Conservation (phyloP, 2,797 vertebrate genomes). For the Danio kyathit region DNA sequence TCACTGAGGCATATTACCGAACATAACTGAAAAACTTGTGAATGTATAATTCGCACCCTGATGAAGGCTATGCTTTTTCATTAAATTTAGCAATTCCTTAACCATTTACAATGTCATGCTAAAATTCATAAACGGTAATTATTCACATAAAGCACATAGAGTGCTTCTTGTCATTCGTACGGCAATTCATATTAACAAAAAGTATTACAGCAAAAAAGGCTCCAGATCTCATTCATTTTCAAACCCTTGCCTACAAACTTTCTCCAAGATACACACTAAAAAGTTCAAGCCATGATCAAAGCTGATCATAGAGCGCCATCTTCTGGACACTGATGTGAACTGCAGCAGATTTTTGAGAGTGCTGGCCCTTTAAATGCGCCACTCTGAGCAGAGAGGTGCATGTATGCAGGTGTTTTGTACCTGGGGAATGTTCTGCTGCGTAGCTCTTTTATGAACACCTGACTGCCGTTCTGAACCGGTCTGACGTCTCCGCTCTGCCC, state of each 20-base stretch:
- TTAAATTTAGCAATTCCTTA: too few relatives aligned
- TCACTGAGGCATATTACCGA: too few relatives aligned
- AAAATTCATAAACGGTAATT: too few relatives aligned
- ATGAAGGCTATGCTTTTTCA: too few relatives aligned
- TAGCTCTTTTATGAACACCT: slow-evolving; percentile 97
- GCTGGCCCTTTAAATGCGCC: slow-evolving; percentile 2
- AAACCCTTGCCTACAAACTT: background rate
- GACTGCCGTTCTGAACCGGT: slow-evolving; percentile 96
- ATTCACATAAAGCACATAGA: too few relatives aligned
- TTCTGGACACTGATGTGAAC: slow-evolving; percentile 60
- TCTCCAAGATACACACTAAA: slow-evolving; percentile 4
- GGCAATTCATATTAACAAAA: too few relatives aligned
- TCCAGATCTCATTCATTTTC: too few relatives aligned
- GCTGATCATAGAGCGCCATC: slow-evolving; percentile 61
- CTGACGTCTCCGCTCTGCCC: slow-evolving; percentile 91
- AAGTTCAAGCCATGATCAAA: slow-evolving; percentile 32
- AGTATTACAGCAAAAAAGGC: too few relatives aligned
- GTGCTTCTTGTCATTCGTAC: too few relatives aligned
- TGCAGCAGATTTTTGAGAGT: background rate
- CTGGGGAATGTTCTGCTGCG: slow-evolving; percentile 96
- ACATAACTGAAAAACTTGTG: too few relatives aligned
- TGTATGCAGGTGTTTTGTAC: slow-evolving; percentile 67
- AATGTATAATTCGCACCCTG: too few relatives aligned
- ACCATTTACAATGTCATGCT: too few relatives aligned
- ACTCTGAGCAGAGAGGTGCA: background rate